phyloP scores from a whole-genome alignment of 2,888 invertebrate genomes.

The Nymphalis c-album region DNA sequence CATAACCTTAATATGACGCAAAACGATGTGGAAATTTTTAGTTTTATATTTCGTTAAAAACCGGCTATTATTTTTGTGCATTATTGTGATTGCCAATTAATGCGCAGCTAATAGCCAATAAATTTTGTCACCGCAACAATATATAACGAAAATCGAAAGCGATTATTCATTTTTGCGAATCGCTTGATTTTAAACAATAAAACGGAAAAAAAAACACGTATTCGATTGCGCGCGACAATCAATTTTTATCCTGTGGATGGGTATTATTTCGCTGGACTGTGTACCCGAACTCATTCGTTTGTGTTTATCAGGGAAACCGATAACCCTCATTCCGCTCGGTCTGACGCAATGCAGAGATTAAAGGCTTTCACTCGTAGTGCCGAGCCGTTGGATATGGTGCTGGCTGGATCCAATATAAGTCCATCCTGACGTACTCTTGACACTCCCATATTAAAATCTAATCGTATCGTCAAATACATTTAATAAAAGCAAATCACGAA shows the following conservation, averaged over 20 bases:
- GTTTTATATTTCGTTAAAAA: conserved; percentile 8
- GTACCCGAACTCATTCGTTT: conserved; percentile 67
- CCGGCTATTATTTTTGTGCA: conserved; percentile 33
- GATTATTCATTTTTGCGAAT: conserved; percentile 55
- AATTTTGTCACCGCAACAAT: conserved; percentile 64
- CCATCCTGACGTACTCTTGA: conserved; percentile 59
- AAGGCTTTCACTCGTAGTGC: conserved; percentile 71
- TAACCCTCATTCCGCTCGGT: conserved; percentile 75
- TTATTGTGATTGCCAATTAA: conserved; percentile 55
- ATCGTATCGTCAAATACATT: conserved; percentile 42
- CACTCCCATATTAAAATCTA: conserved; percentile 55
- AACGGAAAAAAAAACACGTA: conserved; percentile 54
- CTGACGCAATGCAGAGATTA: conserved; percentile 80
- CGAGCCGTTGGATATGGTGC: conserved; percentile 61
- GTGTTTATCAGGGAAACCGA: conserved; percentile 77
- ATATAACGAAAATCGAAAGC: conserved; percentile 59
- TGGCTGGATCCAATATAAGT: conserved; percentile 68
- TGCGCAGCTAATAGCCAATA: conserved; percentile 60
- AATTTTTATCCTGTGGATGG: conserved; percentile 68
- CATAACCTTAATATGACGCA: not conserved
- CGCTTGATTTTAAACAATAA: conserved; percentile 52
- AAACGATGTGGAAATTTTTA: conserved; percentile 2
- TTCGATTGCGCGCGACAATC: conserved; percentile 59
- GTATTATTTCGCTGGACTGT: conserved; percentile 64
- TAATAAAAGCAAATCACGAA: not conserved